A percentile compares a stretch with the other conserved stretches of the same genome.
phyloP scores from a whole-genome alignment of 2,888 invertebrate genomes.

The Coleophora flavipennella region DNA sequence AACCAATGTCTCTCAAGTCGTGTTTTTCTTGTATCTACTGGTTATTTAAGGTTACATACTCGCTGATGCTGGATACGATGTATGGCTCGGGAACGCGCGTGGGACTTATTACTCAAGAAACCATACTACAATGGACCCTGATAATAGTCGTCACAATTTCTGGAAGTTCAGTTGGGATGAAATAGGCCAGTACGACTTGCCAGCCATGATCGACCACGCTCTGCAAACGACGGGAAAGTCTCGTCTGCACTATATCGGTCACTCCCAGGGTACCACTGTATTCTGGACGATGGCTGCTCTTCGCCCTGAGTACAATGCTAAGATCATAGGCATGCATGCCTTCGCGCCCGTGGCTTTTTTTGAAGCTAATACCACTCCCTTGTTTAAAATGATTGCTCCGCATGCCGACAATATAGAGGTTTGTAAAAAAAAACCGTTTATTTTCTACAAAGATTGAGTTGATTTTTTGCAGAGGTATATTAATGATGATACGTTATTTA shows the following conservation, averaged over 20 bases:
- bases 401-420: constrained; percentile 43
- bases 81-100: constrained; percentile 85
- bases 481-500: constrained; percentile 7
- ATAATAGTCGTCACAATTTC: constrained; percentile 35
- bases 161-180: constrained; percentile 86
- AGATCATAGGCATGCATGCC: constrained; percentile 74
- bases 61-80: constrained; percentile 77
- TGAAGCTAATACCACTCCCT: constrained; percentile 53
- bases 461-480: background rate
- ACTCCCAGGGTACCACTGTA: constrained; percentile 77
- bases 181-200: constrained; percentile 82
- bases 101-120: constrained; percentile 77
- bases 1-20: no score
- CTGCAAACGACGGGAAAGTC: constrained; percentile 65
- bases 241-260: constrained; percentile 81
- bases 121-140: constrained; percentile 57
- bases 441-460: background rate
- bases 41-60: constrained; percentile 45
- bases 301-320: constrained; percentile 74
- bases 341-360: constrained; percentile 77
- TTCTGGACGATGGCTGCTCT: constrained; percentile 76
- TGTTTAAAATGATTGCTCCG: constrained; percentile 47
- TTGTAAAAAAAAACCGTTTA: constrained; percentile 8
- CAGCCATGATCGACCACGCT: constrained; percentile 82
- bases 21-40: no score